Conservation (phyloP, 2,888 invertebrate genomes). For the Scaptomyza polygonia region DNA sequence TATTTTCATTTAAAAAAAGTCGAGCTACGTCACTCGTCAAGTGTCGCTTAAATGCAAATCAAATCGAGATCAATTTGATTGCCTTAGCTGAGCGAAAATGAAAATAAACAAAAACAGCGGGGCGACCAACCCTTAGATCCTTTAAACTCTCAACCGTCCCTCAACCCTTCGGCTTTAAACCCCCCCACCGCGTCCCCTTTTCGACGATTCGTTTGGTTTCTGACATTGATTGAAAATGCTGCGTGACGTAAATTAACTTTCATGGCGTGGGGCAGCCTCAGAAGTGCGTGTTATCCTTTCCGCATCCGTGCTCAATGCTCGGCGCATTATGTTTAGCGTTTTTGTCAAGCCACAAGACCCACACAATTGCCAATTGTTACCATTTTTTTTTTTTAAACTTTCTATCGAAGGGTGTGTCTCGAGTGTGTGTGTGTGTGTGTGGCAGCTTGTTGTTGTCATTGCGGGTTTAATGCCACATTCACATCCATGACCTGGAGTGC, state of each 20-base stretch:
- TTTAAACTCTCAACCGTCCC: slow-evolving; percentile 4
- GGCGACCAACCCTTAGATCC: slow-evolving; percentile 32
- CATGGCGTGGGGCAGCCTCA: slow-evolving; percentile 63
- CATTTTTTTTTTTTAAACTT: slow-evolving; percentile 75
- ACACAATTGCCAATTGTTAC: slow-evolving; percentile 79
- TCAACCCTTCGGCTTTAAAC: slow-evolving; percentile 37
- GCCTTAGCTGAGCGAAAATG: slow-evolving; percentile 58
- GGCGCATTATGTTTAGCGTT: slow-evolving; percentile 32
- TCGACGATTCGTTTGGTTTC: no score
- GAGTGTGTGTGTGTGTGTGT: slow-evolving; percentile 26
- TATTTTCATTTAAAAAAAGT: slow-evolving; percentile 58
- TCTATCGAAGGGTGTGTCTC: slow-evolving; percentile 36
- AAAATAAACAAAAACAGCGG: slow-evolving; percentile 76
- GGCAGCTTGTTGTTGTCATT: slow-evolving; percentile 76
- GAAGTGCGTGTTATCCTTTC: slow-evolving; percentile 76
- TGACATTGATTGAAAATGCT: slow-evolving; percentile 80
- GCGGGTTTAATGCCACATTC: slow-evolving; percentile 62
- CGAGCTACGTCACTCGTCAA: slow-evolving; percentile 48
- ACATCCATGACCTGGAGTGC: slow-evolving; percentile 66
- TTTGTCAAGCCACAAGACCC: slow-evolving; percentile 74
- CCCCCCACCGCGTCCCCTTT: slow-evolving; percentile 14
- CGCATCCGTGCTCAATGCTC: slow-evolving; percentile 31
- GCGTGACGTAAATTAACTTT: slow-evolving; percentile 79
- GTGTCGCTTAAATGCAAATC: slow-evolving; percentile 77
- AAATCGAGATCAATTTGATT: slow-evolving; percentile 72